A percentile compares a stretch with the other conserved stretches of the same genome.
These are phyloP conservation scores for Artibeus lituratus DNA, from an alignment of 2,797 vertebrate species.

Conservation along the genomic window DNA sequence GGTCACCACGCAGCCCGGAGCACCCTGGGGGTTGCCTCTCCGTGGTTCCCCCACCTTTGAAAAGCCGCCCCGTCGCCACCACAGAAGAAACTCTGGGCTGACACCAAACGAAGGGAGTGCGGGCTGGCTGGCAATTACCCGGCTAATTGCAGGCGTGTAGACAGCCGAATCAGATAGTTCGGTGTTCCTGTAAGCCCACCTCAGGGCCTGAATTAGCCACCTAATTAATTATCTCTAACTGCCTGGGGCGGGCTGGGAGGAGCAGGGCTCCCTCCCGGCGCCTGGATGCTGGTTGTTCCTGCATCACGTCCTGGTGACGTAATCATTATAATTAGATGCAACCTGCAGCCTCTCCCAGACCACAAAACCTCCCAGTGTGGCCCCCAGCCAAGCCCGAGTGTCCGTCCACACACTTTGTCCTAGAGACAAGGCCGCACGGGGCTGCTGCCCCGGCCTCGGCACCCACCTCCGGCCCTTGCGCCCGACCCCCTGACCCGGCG, in stretches of 20 bases:
- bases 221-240: slow-evolving; percentile 64
- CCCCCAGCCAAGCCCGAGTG: neutral
- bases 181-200: slow-evolving; percentile 44
- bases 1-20: rapidly evolving
- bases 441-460: neutral
- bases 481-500: too few relatives aligned
- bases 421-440: neutral
- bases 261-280: neutral
- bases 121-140: slow-evolving; percentile 65
- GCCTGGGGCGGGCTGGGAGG: neutral
- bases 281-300: neutral
- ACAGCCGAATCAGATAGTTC: slow-evolving; percentile 52
- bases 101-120: slow-evolving; percentile 14
- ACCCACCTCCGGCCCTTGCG: neutral
- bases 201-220: slow-evolving; percentile 55
- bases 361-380: neutral
- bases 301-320: slow-evolving; percentile 20
- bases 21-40: neutral
- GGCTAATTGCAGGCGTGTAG: slow-evolving; percentile 64
- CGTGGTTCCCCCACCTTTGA: rapidly evolving
- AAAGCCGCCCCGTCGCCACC: rapidly evolving
- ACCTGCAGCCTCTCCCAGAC: slow-evolving; percentile 20
- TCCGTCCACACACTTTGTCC: neutral
- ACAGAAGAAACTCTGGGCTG: slow-evolving; percentile 38
- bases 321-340: slow-evolving; percentile 27